Conservation (phyloP, 64 coral and sea anemone genomes). For the Stichodactyla helianthus region DNA sequence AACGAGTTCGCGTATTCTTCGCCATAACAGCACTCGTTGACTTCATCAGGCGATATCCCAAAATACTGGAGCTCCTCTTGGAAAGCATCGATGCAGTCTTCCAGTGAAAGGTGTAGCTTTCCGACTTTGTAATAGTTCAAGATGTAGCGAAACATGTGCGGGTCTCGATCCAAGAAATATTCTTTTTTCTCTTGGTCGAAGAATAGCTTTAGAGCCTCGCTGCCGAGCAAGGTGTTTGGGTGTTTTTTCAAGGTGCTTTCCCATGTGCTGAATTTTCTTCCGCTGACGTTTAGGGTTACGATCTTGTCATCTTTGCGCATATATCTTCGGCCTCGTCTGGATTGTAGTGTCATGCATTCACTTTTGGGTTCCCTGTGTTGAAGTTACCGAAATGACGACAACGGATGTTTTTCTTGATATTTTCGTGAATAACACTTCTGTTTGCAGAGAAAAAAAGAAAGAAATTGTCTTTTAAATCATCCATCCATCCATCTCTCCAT, state of each 20-base stretch:
- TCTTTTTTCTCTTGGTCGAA: conserved; percentile 57
- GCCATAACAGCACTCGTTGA: conserved; percentile 65
- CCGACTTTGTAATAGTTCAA: conserved; percentile 63
- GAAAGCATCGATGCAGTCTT: conserved; percentile 53
- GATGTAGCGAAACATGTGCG: conserved; percentile 71
- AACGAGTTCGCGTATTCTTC: conserved; percentile 8
- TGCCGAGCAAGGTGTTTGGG: conserved; percentile 63
- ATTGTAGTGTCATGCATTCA: conserved; percentile 57
- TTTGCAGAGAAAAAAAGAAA: neutral
- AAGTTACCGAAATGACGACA: neutral
- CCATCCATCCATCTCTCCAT: too few species aligned
- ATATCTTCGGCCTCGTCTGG: conserved; percentile 21
- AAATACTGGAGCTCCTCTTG: conserved; percentile 57
- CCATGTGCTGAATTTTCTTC: conserved; percentile 58
- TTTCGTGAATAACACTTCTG: neutral
- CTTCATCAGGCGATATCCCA: conserved; percentile 45
- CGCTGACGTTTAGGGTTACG: conserved; percentile 70
- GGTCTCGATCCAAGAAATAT: conserved; percentile 68
- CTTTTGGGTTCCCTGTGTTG: neutral
- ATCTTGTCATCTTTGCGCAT: conserved; percentile 42
- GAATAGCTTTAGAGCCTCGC: conserved; percentile 45
- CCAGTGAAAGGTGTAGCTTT: conserved; percentile 54
- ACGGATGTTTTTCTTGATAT: neutral
- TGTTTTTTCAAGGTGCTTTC: conserved; percentile 64
- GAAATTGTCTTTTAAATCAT: neutral